Percentiles rank a stretch among this genome's conserved stretches.
Evolutionary conservation across 2,797 vertebrate genomes (phyloP).

Genomic region (Lutjanus argentimaculatus): DNA sequence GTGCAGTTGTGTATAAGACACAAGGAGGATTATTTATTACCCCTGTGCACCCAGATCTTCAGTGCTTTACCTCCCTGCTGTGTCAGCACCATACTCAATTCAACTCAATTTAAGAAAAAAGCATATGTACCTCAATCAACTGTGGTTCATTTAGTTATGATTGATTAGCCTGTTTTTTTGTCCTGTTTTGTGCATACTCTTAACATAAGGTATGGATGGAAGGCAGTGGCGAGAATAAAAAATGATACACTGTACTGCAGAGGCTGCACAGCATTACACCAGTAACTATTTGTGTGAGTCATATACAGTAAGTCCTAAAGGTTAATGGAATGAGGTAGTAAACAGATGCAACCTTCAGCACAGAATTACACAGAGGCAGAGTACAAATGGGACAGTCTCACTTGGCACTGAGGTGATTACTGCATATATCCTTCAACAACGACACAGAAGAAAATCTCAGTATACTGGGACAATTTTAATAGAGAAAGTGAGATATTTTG

Average conservation of each 20-base stretch:
- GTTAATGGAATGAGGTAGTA: neutral
- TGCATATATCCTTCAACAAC: neutral
- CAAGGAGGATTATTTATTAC: neutral
- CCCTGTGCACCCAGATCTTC: neutral
- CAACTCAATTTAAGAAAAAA: neutral
- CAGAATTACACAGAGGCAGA: neutral
- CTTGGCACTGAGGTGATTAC: neutral
- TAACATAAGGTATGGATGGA: neutral
- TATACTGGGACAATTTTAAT: neutral
- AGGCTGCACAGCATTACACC: too few species aligned
- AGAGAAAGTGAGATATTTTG: neutral
- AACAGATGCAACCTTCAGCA: neutral
- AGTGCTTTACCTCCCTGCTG: constrained; percentile 2
- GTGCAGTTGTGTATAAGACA: neutral
- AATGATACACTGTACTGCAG: neutral
- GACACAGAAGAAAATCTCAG: neutral
- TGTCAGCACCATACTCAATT: neutral
- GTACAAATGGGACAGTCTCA: neutral
- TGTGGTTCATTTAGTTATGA: neutral
- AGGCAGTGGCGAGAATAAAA: neutral
- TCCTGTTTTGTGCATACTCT: neutral
- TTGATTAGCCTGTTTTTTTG: neutral
- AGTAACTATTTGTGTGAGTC: neutral
- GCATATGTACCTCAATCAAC: too few species aligned
- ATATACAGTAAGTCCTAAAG: neutral